Base-by-base conservation (phyloP, 2,888 invertebrate genomes). In the Rosalia funebris region DNA sequence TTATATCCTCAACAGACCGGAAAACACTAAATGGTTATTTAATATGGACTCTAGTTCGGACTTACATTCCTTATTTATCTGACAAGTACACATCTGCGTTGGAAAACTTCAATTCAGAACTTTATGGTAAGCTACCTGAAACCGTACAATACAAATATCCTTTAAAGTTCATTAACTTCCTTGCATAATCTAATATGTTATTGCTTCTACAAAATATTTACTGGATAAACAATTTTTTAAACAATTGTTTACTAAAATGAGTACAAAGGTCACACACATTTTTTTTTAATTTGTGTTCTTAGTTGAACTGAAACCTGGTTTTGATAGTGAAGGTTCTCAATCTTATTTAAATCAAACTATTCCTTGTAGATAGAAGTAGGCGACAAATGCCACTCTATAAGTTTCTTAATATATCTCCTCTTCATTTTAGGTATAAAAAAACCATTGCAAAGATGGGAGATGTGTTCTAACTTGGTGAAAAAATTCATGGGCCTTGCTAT, bases 21-120 rank as follows among this genome's bases (percentile, higher is more conserved):
- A 74, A 84, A 57, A 83, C 83, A 9, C 73, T 86, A 67, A 87
- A 87, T 75, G 85, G 86, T 71, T 88, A 87, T 73, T 72, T 86
- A 60, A 85, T 86, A 66, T 88, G 87, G 87, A 82, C 83, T 17
- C 75, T 88, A 36, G 83, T 85, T 1, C 77, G 82, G 17, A 78
- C 81, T 41, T 87, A 86, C 73, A 74, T 85, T 11, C 85, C 85
- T 1, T 86, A 85, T 68, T 76, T 88, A 57, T 84, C 85, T 1
- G 77, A 81, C 64, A 78, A 81, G 4, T 78, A 73, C 46, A 76
- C 78, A 12, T 67, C 74, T 1, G 72, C 75, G 9, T 34, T 78
- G 45, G 68, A 77, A 60, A 68, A 69, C 2, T 81, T 77, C 63
- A 70, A 72, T 50, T 54, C 69, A 4, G 74, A 78, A 66, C 61